A percentile compares a stretch with the other conserved stretches of the same genome.
phyloP scores from a whole-genome alignment of 2,888 invertebrate species.

The Drosophila aldrichi region DNA sequence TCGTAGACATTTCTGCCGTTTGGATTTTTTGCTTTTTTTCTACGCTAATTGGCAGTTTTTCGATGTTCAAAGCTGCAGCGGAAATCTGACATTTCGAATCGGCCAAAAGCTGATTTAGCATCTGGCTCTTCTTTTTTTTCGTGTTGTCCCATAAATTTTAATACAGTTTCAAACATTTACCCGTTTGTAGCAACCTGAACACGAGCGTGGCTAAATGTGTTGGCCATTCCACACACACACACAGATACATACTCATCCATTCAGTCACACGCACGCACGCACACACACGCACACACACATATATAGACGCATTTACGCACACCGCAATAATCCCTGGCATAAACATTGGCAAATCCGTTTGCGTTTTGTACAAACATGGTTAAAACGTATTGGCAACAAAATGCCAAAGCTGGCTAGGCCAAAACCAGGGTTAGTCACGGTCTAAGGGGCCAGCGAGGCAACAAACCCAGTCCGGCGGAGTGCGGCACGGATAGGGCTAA shows the following conservation, averaged over 20 bases:
- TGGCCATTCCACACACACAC: conserved; percentile 55
- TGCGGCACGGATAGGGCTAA: conserved; percentile 14
- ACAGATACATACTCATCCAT: conserved; percentile 36
- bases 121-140: conserved; percentile 13
- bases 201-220: conserved; percentile 46
- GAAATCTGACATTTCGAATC: conserved; percentile 54
- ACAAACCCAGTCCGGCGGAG: not conserved
- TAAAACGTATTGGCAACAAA: conserved; percentile 81
- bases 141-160: conserved; percentile 64
- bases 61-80: not conserved
- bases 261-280: conserved; percentile 12
- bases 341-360: conserved; percentile 80
- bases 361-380: conserved; percentile 79
- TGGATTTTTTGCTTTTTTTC: not conserved
- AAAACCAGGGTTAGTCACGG: conserved; percentile 23
- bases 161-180: conserved; percentile 52
- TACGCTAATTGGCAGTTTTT: conserved; percentile 71
- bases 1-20: conserved; percentile 56
- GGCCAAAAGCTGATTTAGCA: conserved; percentile 20
- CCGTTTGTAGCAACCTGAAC: conserved; percentile 56
- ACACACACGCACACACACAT: conserved; percentile 17
- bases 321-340: conserved; percentile 79
- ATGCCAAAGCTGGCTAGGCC: conserved; percentile 57
- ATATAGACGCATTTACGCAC: conserved; percentile 73
- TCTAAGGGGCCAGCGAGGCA: not conserved